Evolutionary conservation across 2,113 vertebrate genomes (phyloP).

Genomic region (Brachyistius frenatus): DNA sequence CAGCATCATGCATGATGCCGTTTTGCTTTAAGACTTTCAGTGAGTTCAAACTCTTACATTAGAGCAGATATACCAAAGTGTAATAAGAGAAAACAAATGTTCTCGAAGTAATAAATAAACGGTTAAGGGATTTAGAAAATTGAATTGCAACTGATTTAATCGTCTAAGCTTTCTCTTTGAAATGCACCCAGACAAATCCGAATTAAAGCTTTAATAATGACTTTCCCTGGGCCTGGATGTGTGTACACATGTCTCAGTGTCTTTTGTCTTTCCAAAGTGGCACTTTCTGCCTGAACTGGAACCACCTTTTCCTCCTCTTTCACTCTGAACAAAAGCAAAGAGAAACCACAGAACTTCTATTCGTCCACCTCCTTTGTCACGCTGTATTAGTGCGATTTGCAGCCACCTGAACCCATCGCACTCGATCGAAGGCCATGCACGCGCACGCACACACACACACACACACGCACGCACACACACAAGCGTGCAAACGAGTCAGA

Average conservation of each 20-base stretch:
- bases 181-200: background rate
- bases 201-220: background rate
- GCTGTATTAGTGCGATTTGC: conserved; percentile 56
- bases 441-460: too few species aligned
- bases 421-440: conserved; percentile 65
- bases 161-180: background rate
- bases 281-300: conserved; percentile 45
- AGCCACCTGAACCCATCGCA: conserved; percentile 64
- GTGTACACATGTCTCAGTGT: conserved; percentile 28
- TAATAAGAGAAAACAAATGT: too few species aligned
- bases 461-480: too few species aligned
- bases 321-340: conserved; percentile 51
- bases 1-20: background rate
- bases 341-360: conserved; percentile 32
- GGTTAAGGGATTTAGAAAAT: too few species aligned
- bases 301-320: conserved; percentile 65
- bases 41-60: too few species aligned
- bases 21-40: background rate
- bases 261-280: conserved; percentile 41
- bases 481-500: conserved; percentile 71
- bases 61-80: too few species aligned
- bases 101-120: too few species aligned
- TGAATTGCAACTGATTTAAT: too few species aligned
- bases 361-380: conserved; percentile 64
- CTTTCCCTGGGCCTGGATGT: conserved; percentile 15